Base-by-base conservation (phyloP, 2,113 vertebrate species). In the Myocastor coypus region DNA sequence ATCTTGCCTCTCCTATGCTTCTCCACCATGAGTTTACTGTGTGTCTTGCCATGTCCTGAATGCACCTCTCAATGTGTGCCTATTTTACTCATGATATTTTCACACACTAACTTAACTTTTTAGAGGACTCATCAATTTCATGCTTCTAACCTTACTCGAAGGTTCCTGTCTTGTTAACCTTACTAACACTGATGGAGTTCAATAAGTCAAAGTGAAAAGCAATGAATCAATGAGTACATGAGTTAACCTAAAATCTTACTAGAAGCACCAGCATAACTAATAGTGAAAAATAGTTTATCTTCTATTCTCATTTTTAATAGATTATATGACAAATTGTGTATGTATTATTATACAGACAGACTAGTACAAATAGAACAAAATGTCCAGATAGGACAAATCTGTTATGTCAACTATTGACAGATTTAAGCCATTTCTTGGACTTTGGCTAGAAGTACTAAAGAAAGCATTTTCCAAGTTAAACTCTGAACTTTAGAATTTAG, bases 391-490 rank as follows among this genome's bases (percentile, higher is more conserved):
- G 87, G 81, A 93, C 68, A 97, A 92, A 92, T 92, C 89, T 80
- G 87, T 87, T 93, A 92, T 83, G 92, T 89, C 95, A 96, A 93
- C 95, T 91, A 95, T 92, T 97, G 94, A 97, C 92, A 95, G 87
- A 94, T 81, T 93, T 84, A 96, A 97, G 71, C 50, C 87, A 73
- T 92, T 92, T 93, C 42, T 34, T 92, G 95, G 87, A 96, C 94
- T 97, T 97, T 96, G 94, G 50, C 82, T 94, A 93, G 6, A 90
- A 90, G 3, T 78, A 42, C 34, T 82, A 97, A 96, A 96, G 66
- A 97, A 96, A 95, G 94, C 52, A 97, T 91, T 96, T 89, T 89
- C 82, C 46, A 92, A 95, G 94, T 96, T 97, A 96, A 98, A 97
- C 93, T 96, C 37, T 97, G 92, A 97, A 94, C 92, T 83, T 94